These are phyloP conservation scores for Aeoliscus strigatus DNA, from an alignment of 2,797 vertebrate genomes.

Conservation along the genomic window DNA sequence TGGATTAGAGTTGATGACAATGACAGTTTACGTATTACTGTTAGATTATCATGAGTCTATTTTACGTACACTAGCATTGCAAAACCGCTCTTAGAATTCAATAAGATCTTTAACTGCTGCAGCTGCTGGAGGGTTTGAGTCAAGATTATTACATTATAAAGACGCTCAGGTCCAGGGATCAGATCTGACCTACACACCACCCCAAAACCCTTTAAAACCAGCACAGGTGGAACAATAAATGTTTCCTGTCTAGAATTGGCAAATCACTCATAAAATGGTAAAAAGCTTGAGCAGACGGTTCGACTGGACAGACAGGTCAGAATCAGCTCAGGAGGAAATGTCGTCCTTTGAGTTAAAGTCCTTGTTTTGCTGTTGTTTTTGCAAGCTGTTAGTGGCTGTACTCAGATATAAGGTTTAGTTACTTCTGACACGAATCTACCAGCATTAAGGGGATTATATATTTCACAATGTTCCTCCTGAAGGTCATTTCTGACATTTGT, in stretches of 20 bases:
- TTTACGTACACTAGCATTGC: constrained; percentile 11
- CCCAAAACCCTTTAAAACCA: constrained; percentile 21
- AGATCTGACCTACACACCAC: constrained; percentile 56
- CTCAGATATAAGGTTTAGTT: constrained; percentile 21
- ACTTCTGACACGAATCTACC: constrained; percentile 21
- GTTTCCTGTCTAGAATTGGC: constrained; percentile 25
- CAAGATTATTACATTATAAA: constrained; percentile 57
- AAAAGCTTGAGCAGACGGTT: constrained; percentile 28
- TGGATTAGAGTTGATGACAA: constrained; percentile 15
- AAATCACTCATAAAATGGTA: constrained; percentile 31
- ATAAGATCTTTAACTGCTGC: constrained; percentile 47
- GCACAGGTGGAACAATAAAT: constrained; percentile 42
- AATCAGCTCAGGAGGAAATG: constrained; percentile 32
- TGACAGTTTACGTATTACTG: constrained; percentile 28
- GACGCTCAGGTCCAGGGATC: constrained; percentile 57
- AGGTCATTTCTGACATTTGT: constrained; percentile 32
- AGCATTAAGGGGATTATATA: constrained; percentile 30
- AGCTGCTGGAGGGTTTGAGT: constrained; percentile 45
- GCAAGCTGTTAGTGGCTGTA: constrained; percentile 15
- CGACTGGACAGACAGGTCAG: constrained; percentile 11
- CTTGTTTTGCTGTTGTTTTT: constrained; percentile 34
- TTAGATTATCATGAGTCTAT: constrained; percentile 26
- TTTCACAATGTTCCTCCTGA: constrained; percentile 21
- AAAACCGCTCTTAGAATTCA: constrained; percentile 29
- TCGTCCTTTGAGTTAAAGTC: too few species aligned